Evolutionary conservation across 2,113 vertebrate genomes (phyloP).

Genomic region (Ranitomeya imitator): DNA sequence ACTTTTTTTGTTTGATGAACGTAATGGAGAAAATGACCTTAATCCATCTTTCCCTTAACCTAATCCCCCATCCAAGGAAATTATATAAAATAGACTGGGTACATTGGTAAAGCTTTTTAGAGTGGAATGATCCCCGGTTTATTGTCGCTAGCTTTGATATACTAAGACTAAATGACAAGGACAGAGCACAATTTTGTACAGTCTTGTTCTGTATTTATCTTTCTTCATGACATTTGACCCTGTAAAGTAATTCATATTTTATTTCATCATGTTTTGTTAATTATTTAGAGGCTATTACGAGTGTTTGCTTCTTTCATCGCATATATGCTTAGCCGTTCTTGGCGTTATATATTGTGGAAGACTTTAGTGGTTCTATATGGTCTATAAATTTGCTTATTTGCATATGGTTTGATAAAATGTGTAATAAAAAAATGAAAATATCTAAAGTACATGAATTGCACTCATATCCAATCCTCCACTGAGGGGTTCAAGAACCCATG

Average conservation of each 20-base stretch:
- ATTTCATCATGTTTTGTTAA: background rate
- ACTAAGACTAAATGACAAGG: background rate
- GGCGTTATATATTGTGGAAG: background rate
- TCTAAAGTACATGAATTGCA: background rate
- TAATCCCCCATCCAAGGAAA: background rate
- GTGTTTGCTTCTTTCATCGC: background rate
- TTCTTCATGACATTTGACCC: background rate
- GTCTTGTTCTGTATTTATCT: background rate
- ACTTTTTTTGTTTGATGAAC: background rate
- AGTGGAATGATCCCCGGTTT: background rate
- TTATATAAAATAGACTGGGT: background rate
- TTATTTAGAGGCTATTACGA: background rate
- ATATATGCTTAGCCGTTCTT: background rate
- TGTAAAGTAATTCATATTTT: background rate
- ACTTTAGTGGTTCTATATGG: background rate
- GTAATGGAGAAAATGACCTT: background rate
- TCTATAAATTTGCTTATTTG: too few relatives aligned
- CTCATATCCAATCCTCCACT: background rate
- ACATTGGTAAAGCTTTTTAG: background rate
- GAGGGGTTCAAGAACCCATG: background rate
- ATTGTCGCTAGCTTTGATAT: background rate
- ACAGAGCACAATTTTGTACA: background rate
- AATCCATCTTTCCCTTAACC: conserved; percentile 3
- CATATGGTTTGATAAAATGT: too few relatives aligned
- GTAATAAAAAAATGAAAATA: background rate